phyloP scores from a whole-genome alignment of 2,113 vertebrate genomes.

The Tenrec ecaudatus region DNA sequence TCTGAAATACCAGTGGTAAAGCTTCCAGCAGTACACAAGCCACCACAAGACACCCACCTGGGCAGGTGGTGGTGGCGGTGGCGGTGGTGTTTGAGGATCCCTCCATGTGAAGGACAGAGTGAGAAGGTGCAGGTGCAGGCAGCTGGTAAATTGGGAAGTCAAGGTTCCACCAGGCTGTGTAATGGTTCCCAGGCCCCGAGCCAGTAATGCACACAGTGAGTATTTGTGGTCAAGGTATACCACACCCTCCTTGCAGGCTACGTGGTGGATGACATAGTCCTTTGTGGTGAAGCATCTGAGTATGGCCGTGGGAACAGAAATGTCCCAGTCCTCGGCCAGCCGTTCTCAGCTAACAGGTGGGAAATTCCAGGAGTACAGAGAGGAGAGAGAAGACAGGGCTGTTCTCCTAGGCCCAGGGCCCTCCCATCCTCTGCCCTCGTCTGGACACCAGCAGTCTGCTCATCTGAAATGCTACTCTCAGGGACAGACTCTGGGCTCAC shows the following conservation, averaged over 20 bases:
- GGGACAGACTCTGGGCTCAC: not conserved
- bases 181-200: not conserved
- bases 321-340: slow-evolving; percentile 59
- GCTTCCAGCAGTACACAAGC: not conserved
- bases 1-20: not conserved
- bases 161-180: not conserved
- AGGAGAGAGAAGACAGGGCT: not conserved
- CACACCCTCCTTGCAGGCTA: not conserved
- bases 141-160: not conserved
- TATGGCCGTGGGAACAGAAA: slow-evolving; percentile 49
- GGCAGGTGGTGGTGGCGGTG: not conserved
- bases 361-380: not conserved
- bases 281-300: slow-evolving; percentile 36
- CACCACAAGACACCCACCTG: not conserved
- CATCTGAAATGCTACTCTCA: slow-evolving; percentile 15
- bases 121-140: not conserved
- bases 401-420: not conserved
- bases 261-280: slow-evolving; percentile 2
- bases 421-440: not conserved
- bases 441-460: not conserved
- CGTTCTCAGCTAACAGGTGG: slow-evolving; percentile 28
- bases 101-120: not conserved
- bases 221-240: slow-evolving; percentile 53
- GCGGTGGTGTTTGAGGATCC: not conserved
- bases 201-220: not conserved